Evolutionary conservation across 2,797 vertebrate species (phyloP).

Genomic region (Tokudaia muenninki): DNA sequence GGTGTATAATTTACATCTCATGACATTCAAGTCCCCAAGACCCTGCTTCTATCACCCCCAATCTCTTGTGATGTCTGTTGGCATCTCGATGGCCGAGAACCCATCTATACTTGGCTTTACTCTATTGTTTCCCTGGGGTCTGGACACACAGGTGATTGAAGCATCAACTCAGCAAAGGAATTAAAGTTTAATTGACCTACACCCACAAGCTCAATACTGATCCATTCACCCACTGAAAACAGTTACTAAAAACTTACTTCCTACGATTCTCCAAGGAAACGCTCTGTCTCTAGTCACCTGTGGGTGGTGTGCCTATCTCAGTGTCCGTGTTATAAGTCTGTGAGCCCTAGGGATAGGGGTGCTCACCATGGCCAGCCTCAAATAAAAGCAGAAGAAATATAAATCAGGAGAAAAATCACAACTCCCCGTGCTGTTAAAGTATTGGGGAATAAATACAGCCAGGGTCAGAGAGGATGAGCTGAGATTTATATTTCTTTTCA

Average conservation of each 20-base stretch:
- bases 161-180: not conserved
- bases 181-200: too few relatives aligned
- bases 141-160: not conserved
- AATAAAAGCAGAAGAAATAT: not conserved
- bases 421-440: not conserved
- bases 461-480: not conserved
- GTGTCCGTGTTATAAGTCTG: not conserved
- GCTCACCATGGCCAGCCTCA: not conserved
- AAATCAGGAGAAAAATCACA: not conserved
- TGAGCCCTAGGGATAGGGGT: not conserved
- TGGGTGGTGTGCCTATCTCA: accelerated
- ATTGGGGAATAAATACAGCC: not conserved
- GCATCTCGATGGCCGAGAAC: not conserved
- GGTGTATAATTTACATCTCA: not conserved
- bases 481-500: not conserved
- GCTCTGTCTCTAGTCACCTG: not conserved
- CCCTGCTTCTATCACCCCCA: accelerated
- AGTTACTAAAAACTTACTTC: not conserved
- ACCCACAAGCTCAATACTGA: too few relatives aligned
- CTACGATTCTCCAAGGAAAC: not conserved
- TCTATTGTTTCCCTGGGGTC: not conserved
- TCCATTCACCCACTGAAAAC: not conserved
- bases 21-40: too few relatives aligned
- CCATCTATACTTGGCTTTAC: not conserved
- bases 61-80: not conserved